phyloP scores from a whole-genome alignment of 2,888 invertebrate species.

The Lasioglossum marginatum region DNA sequence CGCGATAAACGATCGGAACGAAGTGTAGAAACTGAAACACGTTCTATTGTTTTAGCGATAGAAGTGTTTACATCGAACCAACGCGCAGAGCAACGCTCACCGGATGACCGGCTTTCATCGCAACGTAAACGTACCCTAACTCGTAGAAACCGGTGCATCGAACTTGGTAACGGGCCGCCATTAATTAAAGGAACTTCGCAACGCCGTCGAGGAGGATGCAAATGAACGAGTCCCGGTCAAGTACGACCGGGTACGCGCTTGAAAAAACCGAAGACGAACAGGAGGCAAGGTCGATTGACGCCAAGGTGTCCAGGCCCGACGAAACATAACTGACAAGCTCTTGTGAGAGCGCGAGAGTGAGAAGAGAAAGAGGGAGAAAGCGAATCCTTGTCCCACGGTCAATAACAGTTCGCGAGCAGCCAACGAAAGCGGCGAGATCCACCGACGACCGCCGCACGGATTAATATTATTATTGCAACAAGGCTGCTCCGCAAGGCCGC shows the following conservation, averaged over 20 bases:
- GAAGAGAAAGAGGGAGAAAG: background rate
- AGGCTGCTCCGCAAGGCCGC: constrained; percentile 57
- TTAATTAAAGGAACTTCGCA: background rate
- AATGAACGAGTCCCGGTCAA: background rate
- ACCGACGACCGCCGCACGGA: constrained; percentile 25
- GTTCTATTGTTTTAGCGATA: background rate
- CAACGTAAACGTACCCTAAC: background rate
- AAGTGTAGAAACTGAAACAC: background rate
- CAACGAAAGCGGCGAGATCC: background rate
- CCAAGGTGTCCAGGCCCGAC: background rate
- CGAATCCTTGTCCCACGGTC: background rate
- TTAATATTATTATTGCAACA: constrained; percentile 60
- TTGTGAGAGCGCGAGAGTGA: background rate
- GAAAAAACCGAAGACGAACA: background rate
- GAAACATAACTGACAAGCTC: background rate
- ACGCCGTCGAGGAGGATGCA: background rate
- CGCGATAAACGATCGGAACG: background rate
- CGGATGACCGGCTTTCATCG: background rate
- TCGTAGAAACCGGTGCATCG: background rate
- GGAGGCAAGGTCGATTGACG: background rate
- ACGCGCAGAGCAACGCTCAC: background rate
- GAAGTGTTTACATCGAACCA: background rate
- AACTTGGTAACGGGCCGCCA: background rate
- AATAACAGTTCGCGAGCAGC: constrained; percentile 34
- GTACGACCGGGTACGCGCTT: background rate